A percentile compares a stretch with the other conserved stretches of the same genome.
phyloP scores from a whole-genome alignment of 1,140 invertebrate genomes.

The Drosophila takahashii region DNA sequence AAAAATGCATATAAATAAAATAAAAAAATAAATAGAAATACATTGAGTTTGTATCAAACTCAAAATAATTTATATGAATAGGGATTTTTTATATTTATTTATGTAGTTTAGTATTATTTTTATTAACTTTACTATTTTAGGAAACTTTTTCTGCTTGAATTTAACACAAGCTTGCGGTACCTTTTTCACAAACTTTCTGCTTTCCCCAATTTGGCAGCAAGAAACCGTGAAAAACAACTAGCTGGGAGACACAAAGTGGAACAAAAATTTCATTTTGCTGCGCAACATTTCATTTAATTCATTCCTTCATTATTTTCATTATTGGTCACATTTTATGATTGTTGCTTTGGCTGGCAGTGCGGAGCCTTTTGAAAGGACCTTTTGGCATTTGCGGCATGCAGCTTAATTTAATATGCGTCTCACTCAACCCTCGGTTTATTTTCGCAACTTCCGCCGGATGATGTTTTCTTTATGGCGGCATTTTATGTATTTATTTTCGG shows the following conservation, averaged over 20 bases:
- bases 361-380: background rate
- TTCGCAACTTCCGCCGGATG: constrained; percentile 29
- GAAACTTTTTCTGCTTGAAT: background rate
- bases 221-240: constrained; percentile 4
- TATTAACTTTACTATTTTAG: no score
- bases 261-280: constrained; percentile 35
- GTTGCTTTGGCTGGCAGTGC: constrained; percentile 15
- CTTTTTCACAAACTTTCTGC: constrained; percentile 8
- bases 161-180: background rate
- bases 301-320: constrained; percentile 69
- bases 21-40: no score
- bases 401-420: constrained; percentile 67
- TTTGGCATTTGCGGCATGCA: constrained; percentile 68
- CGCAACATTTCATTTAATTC: constrained; percentile 57
- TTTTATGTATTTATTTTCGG: constrained; percentile 72
- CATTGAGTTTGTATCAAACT: no score
- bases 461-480: constrained; percentile 53
- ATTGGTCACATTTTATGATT: constrained; percentile 76
- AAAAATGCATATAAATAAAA: no score
- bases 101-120: no score
- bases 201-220: background rate
- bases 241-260: background rate
- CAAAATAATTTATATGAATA: no score
- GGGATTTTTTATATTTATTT: no score
- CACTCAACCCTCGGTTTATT: constrained; percentile 33